These are phyloP conservation scores for Pammene aurita DNA, from an alignment of 2,888 invertebrate genomes.

Conservation along the genomic window DNA sequence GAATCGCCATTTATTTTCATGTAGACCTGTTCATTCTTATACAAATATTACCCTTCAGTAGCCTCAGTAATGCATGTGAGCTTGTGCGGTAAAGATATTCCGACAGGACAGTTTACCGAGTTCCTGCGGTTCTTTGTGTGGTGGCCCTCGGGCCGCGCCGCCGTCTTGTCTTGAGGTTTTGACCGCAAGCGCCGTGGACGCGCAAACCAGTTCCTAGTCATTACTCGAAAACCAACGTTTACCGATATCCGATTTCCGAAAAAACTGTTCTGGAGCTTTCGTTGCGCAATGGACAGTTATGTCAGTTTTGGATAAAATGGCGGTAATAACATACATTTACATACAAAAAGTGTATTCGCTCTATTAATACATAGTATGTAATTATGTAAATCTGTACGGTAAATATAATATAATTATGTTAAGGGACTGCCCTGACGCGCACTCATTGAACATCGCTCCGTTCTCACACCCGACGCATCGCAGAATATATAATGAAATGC, in stretches of 20 bases:
- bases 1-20: background rate
- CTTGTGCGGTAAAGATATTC: constrained; percentile 50
- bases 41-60: constrained; percentile 39
- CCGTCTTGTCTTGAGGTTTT: constrained; percentile 58
- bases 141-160: constrained; percentile 45
- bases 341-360: background rate
- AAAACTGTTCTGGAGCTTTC: no score
- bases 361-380: background rate
- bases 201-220: constrained; percentile 68
- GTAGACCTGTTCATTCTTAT: no score
- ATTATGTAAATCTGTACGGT: background rate
- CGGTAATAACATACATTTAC: no score
- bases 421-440: constrained; percentile 35
- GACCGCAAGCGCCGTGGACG: constrained; percentile 72
- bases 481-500: constrained; percentile 52
- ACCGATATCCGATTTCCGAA: background rate
- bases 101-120: constrained; percentile 25
- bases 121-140: constrained; percentile 65
- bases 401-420: background rate
- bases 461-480: constrained; percentile 50
- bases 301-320: no score
- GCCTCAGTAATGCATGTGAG: constrained; percentile 52
- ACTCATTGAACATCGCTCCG: constrained; percentile 54
- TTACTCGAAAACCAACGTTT: background rate
- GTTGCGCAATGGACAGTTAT: no score